Evolutionary conservation across 2,888 invertebrate genomes (phyloP).

Genomic region (Camptogramma bilineatum): DNA sequence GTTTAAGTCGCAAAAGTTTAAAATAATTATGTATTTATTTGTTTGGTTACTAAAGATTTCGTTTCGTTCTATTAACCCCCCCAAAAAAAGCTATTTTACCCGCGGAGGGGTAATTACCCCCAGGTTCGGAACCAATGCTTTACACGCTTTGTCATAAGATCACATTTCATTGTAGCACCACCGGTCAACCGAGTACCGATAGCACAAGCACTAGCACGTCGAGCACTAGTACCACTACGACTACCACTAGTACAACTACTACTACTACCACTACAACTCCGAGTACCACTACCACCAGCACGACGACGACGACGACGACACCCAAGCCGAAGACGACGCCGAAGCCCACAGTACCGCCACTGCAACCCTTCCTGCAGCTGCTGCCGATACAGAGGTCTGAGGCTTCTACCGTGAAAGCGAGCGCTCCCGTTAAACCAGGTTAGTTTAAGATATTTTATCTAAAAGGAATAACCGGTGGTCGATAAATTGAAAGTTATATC

Average conservation of each 20-base stretch:
- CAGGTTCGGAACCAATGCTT: too few species aligned
- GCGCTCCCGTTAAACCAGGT: conserved; percentile 65
- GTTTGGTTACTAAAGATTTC: too few species aligned
- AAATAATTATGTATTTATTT: too few species aligned
- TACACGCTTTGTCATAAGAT: conserved; percentile 16
- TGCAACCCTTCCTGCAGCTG: conserved; percentile 73
- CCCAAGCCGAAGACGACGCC: conserved; percentile 51
- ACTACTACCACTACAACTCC: conserved; percentile 65
- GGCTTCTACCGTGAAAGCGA: conserved; percentile 51
- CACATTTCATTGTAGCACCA: conserved; percentile 62
- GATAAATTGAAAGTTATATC: too few species aligned
- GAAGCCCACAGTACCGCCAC: conserved; percentile 51
- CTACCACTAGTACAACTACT: conserved; percentile 64
- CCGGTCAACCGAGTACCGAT: conserved; percentile 60
- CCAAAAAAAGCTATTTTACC: too few species aligned
- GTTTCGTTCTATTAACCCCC: too few species aligned
- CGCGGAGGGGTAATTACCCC: too few species aligned
- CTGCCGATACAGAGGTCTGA: conserved; percentile 72
- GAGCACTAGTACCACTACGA: conserved; percentile 53
- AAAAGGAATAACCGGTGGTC: neutral
- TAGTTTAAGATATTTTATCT: conserved; percentile 26
- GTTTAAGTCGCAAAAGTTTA: too few species aligned
- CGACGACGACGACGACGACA: conserved; percentile 69
- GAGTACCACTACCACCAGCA: conserved; percentile 73
- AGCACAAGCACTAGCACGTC: conserved; percentile 62